Percentiles rank a stretch among this genome's conserved stretches.
Evolutionary conservation across 2,888 invertebrate genomes (phyloP).

Genomic region (Caradrina clavipalpis): DNA sequence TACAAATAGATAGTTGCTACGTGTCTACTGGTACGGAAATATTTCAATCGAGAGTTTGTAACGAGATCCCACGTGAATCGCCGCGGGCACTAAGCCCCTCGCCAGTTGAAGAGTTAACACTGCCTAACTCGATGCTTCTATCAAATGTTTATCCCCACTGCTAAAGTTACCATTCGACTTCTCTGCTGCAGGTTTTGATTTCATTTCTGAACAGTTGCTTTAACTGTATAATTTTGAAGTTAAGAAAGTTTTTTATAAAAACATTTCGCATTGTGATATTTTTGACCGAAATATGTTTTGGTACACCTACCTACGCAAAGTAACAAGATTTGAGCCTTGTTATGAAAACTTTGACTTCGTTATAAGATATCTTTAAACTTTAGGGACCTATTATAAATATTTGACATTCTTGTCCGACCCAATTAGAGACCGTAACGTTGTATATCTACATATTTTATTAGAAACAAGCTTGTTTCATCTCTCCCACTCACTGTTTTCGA

Average conservation of each 20-base stretch:
- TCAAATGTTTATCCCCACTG: slow-evolving; percentile 44
- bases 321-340: slow-evolving; percentile 31
- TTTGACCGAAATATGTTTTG: slow-evolving; percentile 10
- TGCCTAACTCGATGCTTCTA: slow-evolving; percentile 47
- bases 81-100: slow-evolving; percentile 59
- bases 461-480: slow-evolving; percentile 26
- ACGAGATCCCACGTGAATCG: slow-evolving; percentile 73
- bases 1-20: slow-evolving; percentile 71
- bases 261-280: neutral
- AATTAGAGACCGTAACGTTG: slow-evolving; percentile 41
- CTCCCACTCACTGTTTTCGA: neutral
- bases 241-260: neutral
- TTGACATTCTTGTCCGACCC: slow-evolving; percentile 43
- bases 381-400: slow-evolving; percentile 51
- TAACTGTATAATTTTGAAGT: neutral
- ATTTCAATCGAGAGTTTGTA: slow-evolving; percentile 75
- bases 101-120: slow-evolving; percentile 57
- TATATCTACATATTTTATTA: slow-evolving; percentile 33
- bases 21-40: slow-evolving; percentile 73
- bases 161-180: slow-evolving; percentile 24
- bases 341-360: slow-evolving; percentile 47
- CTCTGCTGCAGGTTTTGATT: slow-evolving; percentile 15
- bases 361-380: slow-evolving; percentile 50
- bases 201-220: slow-evolving; percentile 15
- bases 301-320: slow-evolving; percentile 11